Evolutionary conservation across 1,140 invertebrate genomes (phyloP).

Genomic region (Uloborus diversus): DNA sequence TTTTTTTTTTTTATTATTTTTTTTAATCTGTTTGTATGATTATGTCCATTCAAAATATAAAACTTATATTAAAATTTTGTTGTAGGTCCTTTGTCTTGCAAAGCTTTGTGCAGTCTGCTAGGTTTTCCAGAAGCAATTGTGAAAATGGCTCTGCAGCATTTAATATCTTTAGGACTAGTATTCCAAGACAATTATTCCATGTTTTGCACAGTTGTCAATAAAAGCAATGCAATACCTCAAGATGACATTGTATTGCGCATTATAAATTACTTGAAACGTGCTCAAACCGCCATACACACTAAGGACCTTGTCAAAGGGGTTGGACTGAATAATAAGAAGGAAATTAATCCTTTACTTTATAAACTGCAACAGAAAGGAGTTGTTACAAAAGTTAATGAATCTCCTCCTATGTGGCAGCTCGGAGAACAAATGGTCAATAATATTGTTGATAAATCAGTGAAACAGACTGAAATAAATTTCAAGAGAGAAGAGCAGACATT

Average conservation of each 20-base stretch:
- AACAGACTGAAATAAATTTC: conserved; percentile 8
- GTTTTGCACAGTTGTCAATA: conserved; percentile 52
- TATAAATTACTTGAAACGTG: conserved; percentile 57
- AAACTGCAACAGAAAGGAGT: conserved; percentile 59
- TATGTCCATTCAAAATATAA: no score
- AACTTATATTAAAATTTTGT: no score
- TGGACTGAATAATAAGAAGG: conserved; percentile 60
- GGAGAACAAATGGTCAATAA: conserved; percentile 36
- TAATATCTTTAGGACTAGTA: conserved; percentile 45
- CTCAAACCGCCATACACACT: conserved; percentile 58
- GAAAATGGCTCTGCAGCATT: conserved; percentile 47
- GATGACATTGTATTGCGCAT: conserved; percentile 56
- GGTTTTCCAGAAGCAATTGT: conserved; percentile 48
- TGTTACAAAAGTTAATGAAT: conserved; percentile 59
- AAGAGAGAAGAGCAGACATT: conserved; percentile 29
- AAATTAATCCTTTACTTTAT: conserved; percentile 62
- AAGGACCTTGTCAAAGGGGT: conserved; percentile 60
- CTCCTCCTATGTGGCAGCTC: conserved; percentile 60
- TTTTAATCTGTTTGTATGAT: no score
- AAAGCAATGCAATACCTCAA: conserved; percentile 57
- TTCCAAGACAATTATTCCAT: conserved; percentile 49
- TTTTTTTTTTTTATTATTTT: no score
- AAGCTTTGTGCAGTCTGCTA: conserved; percentile 48
- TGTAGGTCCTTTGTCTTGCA: conserved; percentile 48
- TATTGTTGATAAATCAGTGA: conserved; percentile 14